A percentile compares a stretch with the other conserved stretches of the same genome.
phyloP scores from a whole-genome alignment of 2,888 invertebrate genomes.

The Eupithecia exiguata region DNA sequence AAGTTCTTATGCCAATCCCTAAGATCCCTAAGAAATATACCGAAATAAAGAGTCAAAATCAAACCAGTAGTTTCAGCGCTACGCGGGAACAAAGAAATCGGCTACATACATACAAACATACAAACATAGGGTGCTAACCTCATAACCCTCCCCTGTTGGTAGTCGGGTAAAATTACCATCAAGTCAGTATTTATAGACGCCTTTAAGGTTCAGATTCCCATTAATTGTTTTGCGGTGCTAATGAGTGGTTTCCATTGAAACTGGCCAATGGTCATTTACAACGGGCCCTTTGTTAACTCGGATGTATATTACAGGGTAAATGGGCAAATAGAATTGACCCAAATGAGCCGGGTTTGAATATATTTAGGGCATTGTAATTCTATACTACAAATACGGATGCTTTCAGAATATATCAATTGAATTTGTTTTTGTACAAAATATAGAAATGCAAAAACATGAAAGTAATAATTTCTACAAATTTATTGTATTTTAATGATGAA shows the following conservation, averaged over 20 bases:
- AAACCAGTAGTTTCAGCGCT: too few species aligned
- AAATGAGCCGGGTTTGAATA: constrained; percentile 9
- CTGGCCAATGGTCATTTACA: constrained; percentile 34
- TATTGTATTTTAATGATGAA: too few species aligned
- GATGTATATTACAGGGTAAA: constrained; percentile 8
- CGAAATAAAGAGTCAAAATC: not conserved
- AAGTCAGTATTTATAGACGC: not conserved
- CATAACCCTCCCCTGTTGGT: too few species aligned
- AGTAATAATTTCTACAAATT: not conserved
- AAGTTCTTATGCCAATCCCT: too few species aligned
- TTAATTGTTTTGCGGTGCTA: constrained; percentile 32
- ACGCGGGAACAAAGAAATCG: too few species aligned
- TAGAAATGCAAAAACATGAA: not conserved
- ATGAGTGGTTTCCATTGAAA: constrained; percentile 36
- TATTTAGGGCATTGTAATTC: constrained; percentile 5
- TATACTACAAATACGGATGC: not conserved
- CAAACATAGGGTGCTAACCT: too few species aligned
- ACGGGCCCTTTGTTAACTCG: constrained; percentile 20
- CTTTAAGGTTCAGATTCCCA: constrained; percentile 22
- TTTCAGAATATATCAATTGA: not conserved
- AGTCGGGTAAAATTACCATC: too few species aligned
- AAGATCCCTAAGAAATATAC: not conserved
- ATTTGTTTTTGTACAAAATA: not conserved
- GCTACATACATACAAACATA: too few species aligned
- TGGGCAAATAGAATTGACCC: constrained; percentile 8